Evolutionary conservation across 1,140 invertebrate species (phyloP), one percentile per base, ranked within the genome.

Genomic region (Alviniconcha marisindica): DNA sequence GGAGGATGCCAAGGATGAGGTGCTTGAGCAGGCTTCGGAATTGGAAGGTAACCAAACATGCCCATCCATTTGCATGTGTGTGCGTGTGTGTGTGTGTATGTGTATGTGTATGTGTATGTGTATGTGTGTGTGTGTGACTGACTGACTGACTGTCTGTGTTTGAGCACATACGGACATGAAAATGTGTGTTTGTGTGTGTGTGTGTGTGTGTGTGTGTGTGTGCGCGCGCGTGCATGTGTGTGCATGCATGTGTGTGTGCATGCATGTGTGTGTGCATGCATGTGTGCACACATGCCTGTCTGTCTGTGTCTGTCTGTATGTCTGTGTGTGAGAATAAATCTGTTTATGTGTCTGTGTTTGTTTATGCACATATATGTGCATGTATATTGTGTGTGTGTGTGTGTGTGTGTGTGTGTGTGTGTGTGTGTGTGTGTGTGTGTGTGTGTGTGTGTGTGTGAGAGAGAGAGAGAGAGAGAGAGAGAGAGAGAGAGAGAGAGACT

Each of bases 21-120:
- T 56, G 60, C 18, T 18, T 18, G 42, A 48, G 31, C 31, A 69
- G 36, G n/a, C 28, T 56, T 38, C 12, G 40, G 74, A 77, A 21
- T 3, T 31, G 21, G 40, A 40, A 42, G 73, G 73, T 76, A 5
- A 44, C n/a, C n/a, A n/a, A n/a, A n/a, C n/a, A n/a, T n/a, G n/a
- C n/a, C n/a, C n/a, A n/a, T n/a, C n/a, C n/a, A n/a, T n/a, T n/a
- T n/a, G n/a, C n/a, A n/a, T n/a, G n/a, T n/a, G n/a, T n/a, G n/a
- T n/a, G n/a, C n/a, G n/a, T n/a, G n/a, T n/a, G n/a, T n/a, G n/a
- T n/a, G n/a, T n/a, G n/a, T n/a, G n/a, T n/a, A n/a, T n/a, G 56
- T 18, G 56, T 60, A n/a, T 60, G 56, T 60, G 56, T 60, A n/a
- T 60, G 56, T 60, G 56, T 60, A n/a, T 60, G 15, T 60, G 56